Evolutionary conservation across 1,140 invertebrate genomes (phyloP).

Genomic region (Pachypsylla venusta): DNA sequence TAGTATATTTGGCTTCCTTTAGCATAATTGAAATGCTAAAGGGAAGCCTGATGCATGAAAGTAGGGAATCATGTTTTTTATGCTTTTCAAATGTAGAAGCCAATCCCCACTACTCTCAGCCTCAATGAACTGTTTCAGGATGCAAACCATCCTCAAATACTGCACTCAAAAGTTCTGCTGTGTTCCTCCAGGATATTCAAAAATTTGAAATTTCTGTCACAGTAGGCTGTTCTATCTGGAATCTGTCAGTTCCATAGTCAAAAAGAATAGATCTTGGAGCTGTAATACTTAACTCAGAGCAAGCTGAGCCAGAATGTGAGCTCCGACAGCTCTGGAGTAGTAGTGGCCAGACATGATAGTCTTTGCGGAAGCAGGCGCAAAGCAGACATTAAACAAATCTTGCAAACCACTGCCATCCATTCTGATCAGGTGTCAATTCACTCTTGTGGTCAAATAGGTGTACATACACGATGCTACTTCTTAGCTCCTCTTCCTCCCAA

Average conservation of each 20-base stretch:
- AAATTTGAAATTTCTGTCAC: neutral
- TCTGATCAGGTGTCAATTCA: too few relatives aligned
- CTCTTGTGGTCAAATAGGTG: too few relatives aligned
- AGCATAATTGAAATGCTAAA: slow-evolving; percentile 18
- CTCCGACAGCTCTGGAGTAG: slow-evolving; percentile 25
- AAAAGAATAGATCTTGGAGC: too few relatives aligned
- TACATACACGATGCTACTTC: too few relatives aligned
- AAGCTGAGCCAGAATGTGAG: too few relatives aligned
- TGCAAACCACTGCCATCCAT: slow-evolving; percentile 28
- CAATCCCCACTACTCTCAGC: slow-evolving; percentile 24
- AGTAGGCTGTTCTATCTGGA: slow-evolving; percentile 18
- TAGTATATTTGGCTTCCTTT: neutral
- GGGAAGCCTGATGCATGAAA: slow-evolving; percentile 27
- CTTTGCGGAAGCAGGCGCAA: slow-evolving; percentile 15
- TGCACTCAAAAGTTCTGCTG: slow-evolving; percentile 20
- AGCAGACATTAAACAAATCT: neutral
- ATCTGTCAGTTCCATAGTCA: too few relatives aligned
- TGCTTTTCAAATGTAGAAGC: slow-evolving; percentile 20
- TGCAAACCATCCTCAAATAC: slow-evolving; percentile 23
- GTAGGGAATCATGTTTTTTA: slow-evolving; percentile 26
- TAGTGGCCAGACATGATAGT: slow-evolving; percentile 23
- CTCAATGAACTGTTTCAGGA: slow-evolving; percentile 22
- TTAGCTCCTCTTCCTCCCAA: too few relatives aligned
- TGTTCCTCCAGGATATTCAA: neutral
- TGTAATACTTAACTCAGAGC: too few relatives aligned